Evolutionary conservation across 2,113 vertebrate genomes (phyloP), one percentile per base, ranked within the genome.

Genomic region (Hippocampus zosterae): DNA sequence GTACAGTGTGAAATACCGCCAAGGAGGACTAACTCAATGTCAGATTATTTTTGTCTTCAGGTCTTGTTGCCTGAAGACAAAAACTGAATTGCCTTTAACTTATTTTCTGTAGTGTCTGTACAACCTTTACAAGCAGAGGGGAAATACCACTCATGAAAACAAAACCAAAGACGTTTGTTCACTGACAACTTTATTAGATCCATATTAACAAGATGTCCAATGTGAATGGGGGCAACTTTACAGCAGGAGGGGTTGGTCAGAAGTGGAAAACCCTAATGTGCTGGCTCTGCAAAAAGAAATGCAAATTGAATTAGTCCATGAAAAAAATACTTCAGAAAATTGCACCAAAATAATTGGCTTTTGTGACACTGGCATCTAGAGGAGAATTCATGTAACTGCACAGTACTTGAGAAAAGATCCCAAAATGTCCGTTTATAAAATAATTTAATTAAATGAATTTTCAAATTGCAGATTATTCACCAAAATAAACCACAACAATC

Each of bases 151-250:
- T 46, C 62, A 64, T 46, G 8, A 64, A 64, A 44, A 62, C 37
- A 19, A 48, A 19, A 13, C 1, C 11, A 7, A 56, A 41, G 21
- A 62, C 15, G 10, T 63, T 21, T 65, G n/a, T 65, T 44, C 29
- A 61, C 33, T 21, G 63, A 46, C 42, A 77, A 78, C 81, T 92
- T 92, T 88, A 92, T 91, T 92, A 50, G 71, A 87, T 89, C 75
- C 88, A 89, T 90, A 89, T 87, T 82, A 87, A 91, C 86, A 89
- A 79, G 83, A 83, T 86, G 33, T 82, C 27, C 67, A 50, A 29
- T 41, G 19, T 68, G 27, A 37, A 55, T n/a, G 8, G 33, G 13
- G 66, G 19, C 12, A 78, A 87, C 84, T 75, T 84, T 78, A 88
- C 74, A 87, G 70, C 72, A 50, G 84, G 66, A 44, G 55, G 69